Evolutionary conservation across 2,888 invertebrate genomes (phyloP), one percentile per base, ranked within the genome.

Genomic region (Pteria penguin): DNA sequence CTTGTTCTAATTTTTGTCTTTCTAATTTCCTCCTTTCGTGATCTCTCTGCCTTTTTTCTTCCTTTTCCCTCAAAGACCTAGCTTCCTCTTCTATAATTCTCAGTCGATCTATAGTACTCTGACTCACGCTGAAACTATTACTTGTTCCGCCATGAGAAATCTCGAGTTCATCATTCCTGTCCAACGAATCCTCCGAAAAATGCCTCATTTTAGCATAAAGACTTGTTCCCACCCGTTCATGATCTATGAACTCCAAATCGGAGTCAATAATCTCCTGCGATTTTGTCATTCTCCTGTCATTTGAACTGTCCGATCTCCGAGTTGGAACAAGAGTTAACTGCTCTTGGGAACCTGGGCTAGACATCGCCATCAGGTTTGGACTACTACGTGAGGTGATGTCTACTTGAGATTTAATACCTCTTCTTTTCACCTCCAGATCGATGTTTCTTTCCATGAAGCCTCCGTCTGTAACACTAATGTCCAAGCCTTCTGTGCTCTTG

Each of bases 371-470:
- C 4, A 85, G 65, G 52, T 85, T 83, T 0, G 84, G 84, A 78
- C 84, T 85, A 45, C 84, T 85, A 29, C 79, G 71, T 11, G 81
- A 82, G 4, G 83, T 85, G 0, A 75, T 69, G 5, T 85, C 84
- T 5, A 65, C 55, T 22, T 75, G 74, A 14, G 67, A 60, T 66
- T 83, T 82, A 54, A 80, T 81, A 61, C 75, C 69, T 31, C 78
- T 75, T 14, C 87, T 79, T 18, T 86, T 82, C 14, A 91, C 84
- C 71, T 89, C 90, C 22, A 86, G 82, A 72, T 91, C 91, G 14
- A 91, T 90, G 74, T 88, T 89, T 14, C 90, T 78, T 75, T 91
- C 91, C 31, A 86, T 86, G 75, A 82, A 88, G n/a, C 75, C 72
- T 18, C 72, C 65, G 0, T 79, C 76, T 2, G 78, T 62, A 2